phyloP scores from a whole-genome alignment of 1,140 invertebrate species.

The Scaptomyza pallida region DNA sequence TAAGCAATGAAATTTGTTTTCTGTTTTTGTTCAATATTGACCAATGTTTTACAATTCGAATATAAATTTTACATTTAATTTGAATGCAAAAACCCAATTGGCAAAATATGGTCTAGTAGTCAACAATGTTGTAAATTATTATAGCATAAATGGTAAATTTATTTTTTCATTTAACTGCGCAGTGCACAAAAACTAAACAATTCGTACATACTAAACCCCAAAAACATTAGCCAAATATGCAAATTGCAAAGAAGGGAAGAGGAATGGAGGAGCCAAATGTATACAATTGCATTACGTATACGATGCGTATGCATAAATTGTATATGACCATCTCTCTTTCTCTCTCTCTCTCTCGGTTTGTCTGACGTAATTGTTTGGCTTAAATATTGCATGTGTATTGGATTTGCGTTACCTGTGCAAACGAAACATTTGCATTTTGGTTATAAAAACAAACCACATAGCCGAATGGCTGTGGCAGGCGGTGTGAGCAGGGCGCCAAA shows the following conservation, averaged over 20 bases:
- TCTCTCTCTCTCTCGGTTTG: no score
- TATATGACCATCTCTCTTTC: slow-evolving; percentile 12
- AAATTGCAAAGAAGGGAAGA: slow-evolving; percentile 22
- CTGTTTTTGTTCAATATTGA: background rate
- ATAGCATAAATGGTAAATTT: slow-evolving; percentile 35
- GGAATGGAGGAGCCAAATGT: background rate
- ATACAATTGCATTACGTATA: slow-evolving; percentile 33
- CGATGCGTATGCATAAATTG: slow-evolving; percentile 6
- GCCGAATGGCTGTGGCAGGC: background rate
- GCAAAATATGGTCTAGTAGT: slow-evolving; percentile 25
- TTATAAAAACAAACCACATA: slow-evolving; percentile 20
- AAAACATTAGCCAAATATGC: slow-evolving; percentile 26
- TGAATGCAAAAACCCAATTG: slow-evolving; percentile 8
- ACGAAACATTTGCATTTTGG: slow-evolving; percentile 62
- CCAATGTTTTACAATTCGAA: slow-evolving; percentile 6
- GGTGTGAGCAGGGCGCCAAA: background rate
- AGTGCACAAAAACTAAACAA: slow-evolving; percentile 2
- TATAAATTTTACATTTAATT: slow-evolving; percentile 33
- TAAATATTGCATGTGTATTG: slow-evolving; percentile 65
- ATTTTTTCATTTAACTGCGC: slow-evolving; percentile 37
- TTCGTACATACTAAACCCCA: slow-evolving; percentile 10
- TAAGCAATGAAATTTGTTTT: background rate
- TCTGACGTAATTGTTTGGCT: slow-evolving; percentile 60
- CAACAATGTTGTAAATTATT: slow-evolving; percentile 27
- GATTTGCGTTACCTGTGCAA: slow-evolving; percentile 52